phyloP scores from a whole-genome alignment of 2,797 vertebrate genomes.

The Pseudochromis fuscus region DNA sequence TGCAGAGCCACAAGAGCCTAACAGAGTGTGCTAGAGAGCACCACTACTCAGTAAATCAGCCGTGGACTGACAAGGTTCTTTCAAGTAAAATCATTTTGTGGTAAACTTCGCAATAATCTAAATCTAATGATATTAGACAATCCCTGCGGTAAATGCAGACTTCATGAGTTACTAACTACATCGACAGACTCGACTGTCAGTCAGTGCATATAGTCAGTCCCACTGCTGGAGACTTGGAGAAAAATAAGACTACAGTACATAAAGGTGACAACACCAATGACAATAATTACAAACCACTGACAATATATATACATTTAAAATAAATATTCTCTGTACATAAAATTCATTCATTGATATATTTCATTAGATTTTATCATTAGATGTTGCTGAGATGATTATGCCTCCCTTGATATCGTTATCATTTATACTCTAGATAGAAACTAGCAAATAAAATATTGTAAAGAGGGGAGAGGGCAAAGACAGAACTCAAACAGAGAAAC shows the following conservation, averaged over 20 bases:
- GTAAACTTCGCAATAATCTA: slow-evolving; percentile 49
- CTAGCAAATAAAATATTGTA: slow-evolving; percentile 38
- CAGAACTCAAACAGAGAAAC: background rate
- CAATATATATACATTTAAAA: slow-evolving; percentile 72
- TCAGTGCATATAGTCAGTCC: slow-evolving; percentile 79
- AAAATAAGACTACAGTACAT: slow-evolving; percentile 57
- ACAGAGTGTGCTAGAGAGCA: slow-evolving; percentile 57
- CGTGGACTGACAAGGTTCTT: slow-evolving; percentile 36
- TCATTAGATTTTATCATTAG: slow-evolving; percentile 38
- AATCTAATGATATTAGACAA: slow-evolving; percentile 29
- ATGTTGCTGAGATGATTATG: slow-evolving; percentile 50
- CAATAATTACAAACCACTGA: slow-evolving; percentile 69
- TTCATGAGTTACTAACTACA: slow-evolving; percentile 59
- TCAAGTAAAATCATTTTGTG: slow-evolving; percentile 59
- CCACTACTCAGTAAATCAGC: slow-evolving; percentile 31
- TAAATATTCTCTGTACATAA: slow-evolving; percentile 81
- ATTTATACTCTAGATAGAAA: slow-evolving; percentile 48
- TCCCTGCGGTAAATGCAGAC: slow-evolving; percentile 55
- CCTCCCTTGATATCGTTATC: slow-evolving; percentile 50
- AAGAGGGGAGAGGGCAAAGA: background rate
- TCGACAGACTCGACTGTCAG: slow-evolving; percentile 58
- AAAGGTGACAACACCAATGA: slow-evolving; percentile 55
- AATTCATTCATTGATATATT: slow-evolving; percentile 64
- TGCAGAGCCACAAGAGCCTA: slow-evolving; percentile 48
- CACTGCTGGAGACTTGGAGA: slow-evolving; percentile 60